Percentiles rank a stretch among this genome's conserved stretches.
Conservation (phyloP, 2,797 vertebrate species). For the Argentina silus region DNA sequence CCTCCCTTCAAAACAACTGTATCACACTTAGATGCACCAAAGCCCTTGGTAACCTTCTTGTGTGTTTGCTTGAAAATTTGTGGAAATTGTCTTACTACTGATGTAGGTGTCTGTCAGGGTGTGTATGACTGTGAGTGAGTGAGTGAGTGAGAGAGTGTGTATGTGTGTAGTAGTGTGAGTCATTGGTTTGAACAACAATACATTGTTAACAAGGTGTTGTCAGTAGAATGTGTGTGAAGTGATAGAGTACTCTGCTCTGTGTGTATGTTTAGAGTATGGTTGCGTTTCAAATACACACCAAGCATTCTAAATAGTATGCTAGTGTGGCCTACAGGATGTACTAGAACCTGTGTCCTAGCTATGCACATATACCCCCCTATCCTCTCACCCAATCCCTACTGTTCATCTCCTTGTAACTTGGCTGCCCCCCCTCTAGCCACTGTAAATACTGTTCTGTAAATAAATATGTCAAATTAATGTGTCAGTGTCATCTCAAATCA, state of each 20-base stretch:
- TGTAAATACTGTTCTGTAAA: slow-evolving; percentile 76
- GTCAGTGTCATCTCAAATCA: not conserved
- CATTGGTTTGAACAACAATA: not conserved
- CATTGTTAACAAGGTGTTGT: slow-evolving; percentile 33
- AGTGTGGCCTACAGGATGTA: slow-evolving; percentile 57
- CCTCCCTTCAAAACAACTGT: not conserved
- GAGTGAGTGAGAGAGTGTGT: not conserved
- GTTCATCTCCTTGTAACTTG: slow-evolving; percentile 35
- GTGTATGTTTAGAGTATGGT: slow-evolving; percentile 10
- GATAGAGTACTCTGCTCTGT: slow-evolving; percentile 46
- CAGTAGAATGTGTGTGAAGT: slow-evolving; percentile 48
- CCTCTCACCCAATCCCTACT: not conserved
- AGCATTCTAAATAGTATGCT: slow-evolving; percentile 31
- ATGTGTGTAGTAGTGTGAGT: slow-evolving; percentile 5
- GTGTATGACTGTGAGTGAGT: slow-evolving; percentile 23
- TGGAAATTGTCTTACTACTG: slow-evolving; percentile 32
- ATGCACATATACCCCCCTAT: slow-evolving; percentile 52
- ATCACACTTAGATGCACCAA: slow-evolving; percentile 1
- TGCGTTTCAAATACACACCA: too few species aligned
- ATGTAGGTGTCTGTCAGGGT: slow-evolving; percentile 43
- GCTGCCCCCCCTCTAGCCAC: slow-evolving; percentile 55
- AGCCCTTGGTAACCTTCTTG: slow-evolving; percentile 7
- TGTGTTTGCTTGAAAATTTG: slow-evolving; percentile 6
- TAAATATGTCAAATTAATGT: slow-evolving; percentile 46
- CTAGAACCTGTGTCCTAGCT: slow-evolving; percentile 46